Percentiles rank a stretch among this genome's conserved stretches.
Conservation (phyloP, 2,113 vertebrate genomes). For the Nothocercus nigrocapillus region DNA sequence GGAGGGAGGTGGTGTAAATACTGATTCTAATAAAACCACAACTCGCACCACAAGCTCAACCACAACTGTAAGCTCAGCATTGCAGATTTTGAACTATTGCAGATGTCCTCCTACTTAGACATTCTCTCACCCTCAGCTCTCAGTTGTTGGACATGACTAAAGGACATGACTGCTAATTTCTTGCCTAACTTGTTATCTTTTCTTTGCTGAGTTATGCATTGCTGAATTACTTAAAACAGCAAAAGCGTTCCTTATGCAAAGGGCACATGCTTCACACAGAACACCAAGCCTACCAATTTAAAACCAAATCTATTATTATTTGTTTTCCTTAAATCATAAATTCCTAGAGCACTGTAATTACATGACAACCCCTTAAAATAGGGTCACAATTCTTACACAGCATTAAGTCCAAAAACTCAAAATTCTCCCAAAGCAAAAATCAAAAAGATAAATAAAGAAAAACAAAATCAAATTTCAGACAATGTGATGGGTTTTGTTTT, state of each 20-base stretch:
- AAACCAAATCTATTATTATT: not conserved
- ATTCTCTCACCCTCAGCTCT: not conserved
- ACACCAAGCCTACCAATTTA: not conserved
- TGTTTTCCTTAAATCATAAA: not conserved
- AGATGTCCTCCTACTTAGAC: not conserved
- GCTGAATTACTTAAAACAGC: not conserved
- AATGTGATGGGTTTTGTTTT: not conserved
- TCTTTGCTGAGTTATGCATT: not conserved
- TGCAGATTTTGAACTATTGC: not conserved
- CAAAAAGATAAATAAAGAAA: not conserved
- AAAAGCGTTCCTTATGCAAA: not conserved
- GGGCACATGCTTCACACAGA: not conserved
- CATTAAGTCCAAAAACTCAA: not conserved
- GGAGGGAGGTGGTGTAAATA: not conserved
- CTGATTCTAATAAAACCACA: not conserved
- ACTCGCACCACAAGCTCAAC: not conserved
- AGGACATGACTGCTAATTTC: not conserved
- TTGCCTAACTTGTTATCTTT: not conserved
- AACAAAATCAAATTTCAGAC: not conserved
- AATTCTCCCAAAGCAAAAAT: not conserved
- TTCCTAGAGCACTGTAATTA: not conserved
- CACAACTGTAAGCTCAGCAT: not conserved
- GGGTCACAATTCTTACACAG: not conserved
- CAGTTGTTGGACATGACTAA: not conserved
- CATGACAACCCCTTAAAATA: not conserved